phyloP scores from a whole-genome alignment of 2,888 invertebrate species.

The Drosophila setosimentum region DNA sequence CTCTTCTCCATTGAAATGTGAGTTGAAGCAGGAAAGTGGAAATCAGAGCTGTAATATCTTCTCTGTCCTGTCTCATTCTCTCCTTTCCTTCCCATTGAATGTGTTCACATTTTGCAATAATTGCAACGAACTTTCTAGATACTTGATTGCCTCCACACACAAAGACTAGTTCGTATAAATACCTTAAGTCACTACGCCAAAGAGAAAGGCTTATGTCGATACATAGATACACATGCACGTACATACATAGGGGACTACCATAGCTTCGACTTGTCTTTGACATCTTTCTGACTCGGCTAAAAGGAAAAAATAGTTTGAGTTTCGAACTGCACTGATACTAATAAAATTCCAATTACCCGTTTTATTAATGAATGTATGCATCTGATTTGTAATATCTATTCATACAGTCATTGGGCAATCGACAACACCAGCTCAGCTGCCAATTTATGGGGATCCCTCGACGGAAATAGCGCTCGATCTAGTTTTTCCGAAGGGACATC shows the following conservation, averaged over 20 bases:
- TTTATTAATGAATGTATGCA: slow-evolving; percentile 5
- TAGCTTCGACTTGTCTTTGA: slow-evolving; percentile 13
- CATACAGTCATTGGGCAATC: slow-evolving; percentile 91
- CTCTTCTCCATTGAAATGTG: neutral
- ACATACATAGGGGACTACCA: slow-evolving; percentile 11
- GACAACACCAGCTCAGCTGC: slow-evolving; percentile 92
- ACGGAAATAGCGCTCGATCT: slow-evolving; percentile 92
- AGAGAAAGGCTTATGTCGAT: slow-evolving; percentile 65
- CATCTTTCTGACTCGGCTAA: slow-evolving; percentile 1
- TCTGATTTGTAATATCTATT: slow-evolving; percentile 78
- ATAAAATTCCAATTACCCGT: slow-evolving; percentile 9
- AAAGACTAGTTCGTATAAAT: slow-evolving; percentile 18
- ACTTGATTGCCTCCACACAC: slow-evolving; percentile 17
- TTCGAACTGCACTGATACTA: slow-evolving; percentile 7
- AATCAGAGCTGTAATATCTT: slow-evolving; percentile 44
- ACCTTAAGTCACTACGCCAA: slow-evolving; percentile 48
- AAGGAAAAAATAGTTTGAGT: slow-evolving; percentile 1
- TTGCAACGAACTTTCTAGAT: slow-evolving; percentile 58
- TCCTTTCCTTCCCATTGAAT: slow-evolving; percentile 1
- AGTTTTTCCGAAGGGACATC: slow-evolving; percentile 92
- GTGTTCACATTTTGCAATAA: slow-evolving; percentile 50
- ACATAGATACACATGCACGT: slow-evolving; percentile 3
- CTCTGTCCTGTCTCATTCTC: slow-evolving; percentile 8
- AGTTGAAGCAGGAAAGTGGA: slow-evolving; percentile 44
- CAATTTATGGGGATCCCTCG: slow-evolving; percentile 93